Base-by-base conservation (phyloP, 2,888 invertebrate genomes). In the Bruchidius siliquastri region DNA sequence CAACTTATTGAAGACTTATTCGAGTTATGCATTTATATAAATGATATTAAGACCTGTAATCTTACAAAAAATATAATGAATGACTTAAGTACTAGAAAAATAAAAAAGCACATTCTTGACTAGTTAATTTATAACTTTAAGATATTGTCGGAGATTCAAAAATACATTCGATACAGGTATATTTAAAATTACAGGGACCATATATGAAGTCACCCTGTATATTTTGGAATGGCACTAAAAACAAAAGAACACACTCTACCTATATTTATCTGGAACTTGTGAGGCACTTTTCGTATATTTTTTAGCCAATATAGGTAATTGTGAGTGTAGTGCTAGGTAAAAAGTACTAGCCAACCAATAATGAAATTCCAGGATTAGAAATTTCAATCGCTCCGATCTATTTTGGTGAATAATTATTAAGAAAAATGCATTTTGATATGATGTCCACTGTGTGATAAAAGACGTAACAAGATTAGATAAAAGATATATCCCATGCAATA, bases 71-170 rank as follows among this genome's bases (percentile, higher is more conserved):
- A 21, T 21, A 67, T n/a, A 67, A 68, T 68, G 1, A 68, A 2
- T 71, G 10, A 69, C 72, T 74, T 72, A 74, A 74, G 75, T 78
- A 75, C 75, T 75, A 76, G 30, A 66, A 76, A 73, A 76, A 71
- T 74, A 75, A 75, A 76, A 74, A 76, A 76, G 76, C 76, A 78
- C 74, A 77, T 79, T 77, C 22, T 78, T 80, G 80, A 80, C 80
- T 80, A 80, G 80, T 78, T 74, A 78, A 68, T 49, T 49, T 13
- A 49, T 49, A 49, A 49, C 49, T 49, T 49, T 49, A 49, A 13
- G 13, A 49, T 49, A 49, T 49, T 49, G 49, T 71, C 22, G 68
- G 68, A 21, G 21, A 22, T 68, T 68, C 68, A n/a, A 68, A 20
- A 68, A 21, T 21, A 68, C 13, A n/a, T 20, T 68, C 20, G 21